Evolutionary conservation across 2,888 invertebrate genomes (phyloP), one percentile per base, ranked within the genome.

Genomic region (Crocallis elinguaria): DNA sequence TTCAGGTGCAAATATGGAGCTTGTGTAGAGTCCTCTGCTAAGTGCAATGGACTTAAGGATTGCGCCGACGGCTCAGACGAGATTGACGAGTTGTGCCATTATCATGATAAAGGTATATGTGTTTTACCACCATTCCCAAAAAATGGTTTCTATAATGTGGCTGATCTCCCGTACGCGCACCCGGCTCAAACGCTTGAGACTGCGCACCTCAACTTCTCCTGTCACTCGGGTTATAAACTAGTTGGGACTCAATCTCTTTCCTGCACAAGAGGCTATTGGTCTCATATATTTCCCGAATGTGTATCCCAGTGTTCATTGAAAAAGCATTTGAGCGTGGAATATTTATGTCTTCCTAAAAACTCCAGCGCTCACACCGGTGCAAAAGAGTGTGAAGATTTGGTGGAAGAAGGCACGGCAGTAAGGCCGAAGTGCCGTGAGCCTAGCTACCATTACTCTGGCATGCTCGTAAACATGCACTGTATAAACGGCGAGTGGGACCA

Each of bases 401-500:
- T 56, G 17, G 49, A 43, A 3, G 49, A 38, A 7, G 59, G 56
- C 8, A 56, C 49, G 0, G 35, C 30, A 2, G 59, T 60, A 9
- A 17, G 36, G 6, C 52, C 59, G 1, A 41, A 48, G 2, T 60
- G 59, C 35, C 51, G 52, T 0, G 11, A 38, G 6, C 56, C 55
- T 7, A 33, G 29, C 12, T 60, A 53, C 16, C 41, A 53, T 37
- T 60, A 51, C 17, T n/a, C 33, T 0, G 60, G 60, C 1, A 41
- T 57, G 9, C 43, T 57, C 6, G 32, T 50, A 2, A 54, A 54
- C 29, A 50, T 60, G 48, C 44, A 54, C 9, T 60, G 60, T 14
- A 36, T 29, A 13, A 48, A 60, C 29, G 60, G 60, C 2, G 25
- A 29, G 11, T 60, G 60, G 60, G 50, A 60, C 30, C 53, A 46